A percentile compares a stretch with the other conserved stretches of the same genome.
Evolutionary conservation across 2,888 invertebrate species (phyloP).

Genomic region (Hirtodrosophila confusa): DNA sequence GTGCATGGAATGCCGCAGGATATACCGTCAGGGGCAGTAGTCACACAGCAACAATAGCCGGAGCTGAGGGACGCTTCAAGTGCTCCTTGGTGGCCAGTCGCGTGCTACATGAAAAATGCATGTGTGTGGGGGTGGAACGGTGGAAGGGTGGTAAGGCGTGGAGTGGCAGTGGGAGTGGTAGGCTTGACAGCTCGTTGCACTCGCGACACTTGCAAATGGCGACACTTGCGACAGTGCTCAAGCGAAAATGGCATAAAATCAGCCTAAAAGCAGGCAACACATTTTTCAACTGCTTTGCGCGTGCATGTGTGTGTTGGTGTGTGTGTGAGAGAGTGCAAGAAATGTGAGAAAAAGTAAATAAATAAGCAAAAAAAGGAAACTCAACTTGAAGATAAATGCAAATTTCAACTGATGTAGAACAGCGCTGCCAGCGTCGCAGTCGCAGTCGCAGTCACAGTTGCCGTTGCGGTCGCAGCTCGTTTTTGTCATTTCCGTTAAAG

Average conservation of each 20-base stretch:
- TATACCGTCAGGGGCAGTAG: slow-evolving; percentile 9
- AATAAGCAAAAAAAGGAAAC: slow-evolving; percentile 46
- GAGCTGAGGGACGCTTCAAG: slow-evolving; percentile 7
- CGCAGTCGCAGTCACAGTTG: slow-evolving; percentile 2
- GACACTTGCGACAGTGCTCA: slow-evolving; percentile 46
- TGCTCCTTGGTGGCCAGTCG: slow-evolving; percentile 14
- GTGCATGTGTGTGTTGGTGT: slow-evolving; percentile 6
- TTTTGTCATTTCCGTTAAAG: slow-evolving; percentile 64
- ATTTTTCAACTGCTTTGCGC: slow-evolving; percentile 30
- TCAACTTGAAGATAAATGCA: slow-evolving; percentile 72
- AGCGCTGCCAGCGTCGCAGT: slow-evolving; percentile 15
- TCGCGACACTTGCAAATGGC: slow-evolving; percentile 43
- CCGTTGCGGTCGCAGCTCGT: slow-evolving; percentile 17
- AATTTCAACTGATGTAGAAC: slow-evolving; percentile 52
- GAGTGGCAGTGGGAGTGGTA: not conserved
- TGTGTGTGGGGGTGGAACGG: slow-evolving; percentile 15
- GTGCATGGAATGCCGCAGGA: slow-evolving; percentile 28
- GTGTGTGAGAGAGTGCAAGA: slow-evolving; percentile 11
- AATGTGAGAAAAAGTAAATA: slow-evolving; percentile 44
- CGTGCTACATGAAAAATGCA: slow-evolving; percentile 46
- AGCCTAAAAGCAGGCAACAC: slow-evolving; percentile 55
- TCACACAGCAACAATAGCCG: not conserved
- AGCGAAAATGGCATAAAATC: slow-evolving; percentile 60
- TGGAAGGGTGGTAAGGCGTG: not conserved
- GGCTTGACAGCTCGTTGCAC: slow-evolving; percentile 29